Evolutionary conservation across 1,140 invertebrate species (phyloP).

Genomic region (Scaptomyza graminum): DNA sequence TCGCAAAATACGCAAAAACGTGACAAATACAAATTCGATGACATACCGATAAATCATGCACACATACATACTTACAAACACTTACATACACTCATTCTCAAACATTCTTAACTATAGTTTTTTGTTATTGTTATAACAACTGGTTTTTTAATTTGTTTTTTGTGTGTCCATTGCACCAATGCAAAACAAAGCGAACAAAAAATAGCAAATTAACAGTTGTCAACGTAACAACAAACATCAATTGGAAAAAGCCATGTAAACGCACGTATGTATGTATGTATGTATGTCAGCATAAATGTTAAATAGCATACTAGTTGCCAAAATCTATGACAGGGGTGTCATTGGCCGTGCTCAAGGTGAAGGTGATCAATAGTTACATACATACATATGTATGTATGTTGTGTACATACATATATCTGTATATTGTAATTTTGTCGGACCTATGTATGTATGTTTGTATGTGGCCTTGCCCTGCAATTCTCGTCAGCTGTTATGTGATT

Average conservation of each 20-base stretch:
- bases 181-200: slow-evolving; percentile 20
- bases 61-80: slow-evolving; percentile 1
- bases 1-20: slow-evolving; percentile 13
- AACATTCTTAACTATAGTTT: too few species aligned
- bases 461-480: slow-evolving; percentile 63
- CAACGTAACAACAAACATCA: background rate
- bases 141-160: slow-evolving; percentile 44
- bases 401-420: background rate
- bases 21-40: too few species aligned
- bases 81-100: slow-evolving; percentile 11
- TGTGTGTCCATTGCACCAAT: background rate
- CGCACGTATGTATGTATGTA: background rate
- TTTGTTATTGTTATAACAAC: slow-evolving; percentile 18
- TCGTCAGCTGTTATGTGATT: slow-evolving; percentile 76
- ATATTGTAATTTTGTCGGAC: slow-evolving; percentile 22
- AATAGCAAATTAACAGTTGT: slow-evolving; percentile 2
- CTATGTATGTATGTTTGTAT: slow-evolving; percentile 22
- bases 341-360: slow-evolving; percentile 68
- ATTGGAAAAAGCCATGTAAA: background rate
- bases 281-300: slow-evolving; percentile 10
- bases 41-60: slow-evolving; percentile 8
- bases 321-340: slow-evolving; percentile 35
- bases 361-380: slow-evolving; percentile 15
- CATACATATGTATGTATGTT: slow-evolving; percentile 16
- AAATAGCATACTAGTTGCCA: background rate